phyloP scores from a whole-genome alignment of 2,113 vertebrate species.

The Myotis davidii region DNA sequence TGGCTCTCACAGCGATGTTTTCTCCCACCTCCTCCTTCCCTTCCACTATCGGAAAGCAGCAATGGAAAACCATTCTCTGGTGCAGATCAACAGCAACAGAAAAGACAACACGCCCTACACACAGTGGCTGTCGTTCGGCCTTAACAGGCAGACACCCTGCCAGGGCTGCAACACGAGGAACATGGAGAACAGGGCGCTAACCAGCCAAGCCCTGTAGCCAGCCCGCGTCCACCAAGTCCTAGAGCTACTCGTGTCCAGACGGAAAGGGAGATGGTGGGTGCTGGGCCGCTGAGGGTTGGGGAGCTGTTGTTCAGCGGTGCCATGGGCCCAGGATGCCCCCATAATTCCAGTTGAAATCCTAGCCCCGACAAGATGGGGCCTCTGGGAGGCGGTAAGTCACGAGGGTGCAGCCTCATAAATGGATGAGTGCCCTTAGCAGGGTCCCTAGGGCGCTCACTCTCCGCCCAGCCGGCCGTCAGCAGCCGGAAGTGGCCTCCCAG shows the following conservation, averaged over 20 bases:
- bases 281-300: accelerated
- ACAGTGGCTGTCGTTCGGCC: background rate
- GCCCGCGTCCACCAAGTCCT: accelerated
- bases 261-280: background rate
- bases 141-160: background rate
- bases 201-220: no score
- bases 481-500: background rate
- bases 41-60: no score
- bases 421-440: background rate
- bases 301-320: background rate
- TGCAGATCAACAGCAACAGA: no score
- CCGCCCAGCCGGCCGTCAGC: background rate
- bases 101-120: background rate
- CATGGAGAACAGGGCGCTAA: accelerated
- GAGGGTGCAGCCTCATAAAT: background rate
- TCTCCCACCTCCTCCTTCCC: no score
- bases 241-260: background rate
- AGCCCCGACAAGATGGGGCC: background rate
- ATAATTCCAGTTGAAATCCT: background rate
- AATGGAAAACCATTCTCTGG: no score
- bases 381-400: background rate
- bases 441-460: background rate
- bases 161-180: accelerated
- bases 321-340: background rate
- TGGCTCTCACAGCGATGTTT: no score